A percentile compares a stretch with the other conserved stretches of the same genome.
These are phyloP conservation scores for Trematocara marginatum DNA, from an alignment of 2,113 vertebrate genomes.

Conservation along the genomic window DNA sequence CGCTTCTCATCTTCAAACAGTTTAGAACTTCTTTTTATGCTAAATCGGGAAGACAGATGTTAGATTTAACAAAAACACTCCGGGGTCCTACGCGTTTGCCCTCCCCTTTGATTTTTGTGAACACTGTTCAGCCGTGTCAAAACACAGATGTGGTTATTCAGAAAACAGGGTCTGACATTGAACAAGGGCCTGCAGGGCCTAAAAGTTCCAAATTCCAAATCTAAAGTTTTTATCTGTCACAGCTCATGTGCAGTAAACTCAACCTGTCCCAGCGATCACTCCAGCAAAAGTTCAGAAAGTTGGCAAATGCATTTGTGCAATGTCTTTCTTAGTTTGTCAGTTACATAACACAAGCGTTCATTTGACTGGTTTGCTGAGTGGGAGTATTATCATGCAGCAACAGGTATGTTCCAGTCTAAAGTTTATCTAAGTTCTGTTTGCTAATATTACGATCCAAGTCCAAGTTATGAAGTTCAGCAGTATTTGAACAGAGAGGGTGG, in stretches of 20 bases:
- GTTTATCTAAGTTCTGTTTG: conserved; percentile 39
- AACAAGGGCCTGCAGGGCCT: not conserved
- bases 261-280: not conserved
- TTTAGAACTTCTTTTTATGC: not conserved
- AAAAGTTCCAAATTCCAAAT: not conserved
- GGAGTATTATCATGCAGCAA: not conserved
- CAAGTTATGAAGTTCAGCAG: not conserved
- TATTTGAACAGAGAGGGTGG: conserved; percentile 1
- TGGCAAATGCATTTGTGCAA: not conserved
- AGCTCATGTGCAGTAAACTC: not conserved
- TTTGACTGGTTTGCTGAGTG: conserved; percentile 28
- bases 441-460: not conserved
- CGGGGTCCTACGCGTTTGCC: not conserved
- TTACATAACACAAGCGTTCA: conserved; percentile 31
- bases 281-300: not conserved
- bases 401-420: conserved; percentile 9
- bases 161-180: not conserved
- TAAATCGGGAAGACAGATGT: conserved; percentile 41
- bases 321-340: not conserved
- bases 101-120: not conserved
- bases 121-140: not conserved
- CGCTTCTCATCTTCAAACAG: conserved; percentile 1
- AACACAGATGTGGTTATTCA: conserved; percentile 43
- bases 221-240: not conserved
- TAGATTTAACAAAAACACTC: conserved; percentile 26